Base-by-base conservation (phyloP, 2,888 invertebrate genomes). In the Tetrapedia diversipes region DNA sequence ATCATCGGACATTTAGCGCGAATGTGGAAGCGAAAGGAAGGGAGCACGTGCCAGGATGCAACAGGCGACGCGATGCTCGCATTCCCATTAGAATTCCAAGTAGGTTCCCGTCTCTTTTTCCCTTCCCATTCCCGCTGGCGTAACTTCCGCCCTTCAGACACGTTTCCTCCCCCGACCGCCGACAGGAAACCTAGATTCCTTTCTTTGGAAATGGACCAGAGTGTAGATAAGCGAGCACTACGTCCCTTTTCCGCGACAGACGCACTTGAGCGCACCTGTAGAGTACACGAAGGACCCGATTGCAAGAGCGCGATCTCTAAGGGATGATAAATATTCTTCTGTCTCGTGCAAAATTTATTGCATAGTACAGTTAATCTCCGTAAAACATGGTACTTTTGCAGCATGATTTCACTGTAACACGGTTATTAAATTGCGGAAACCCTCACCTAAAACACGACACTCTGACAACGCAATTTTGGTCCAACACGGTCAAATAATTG, bases 41-140 rank as follows among this genome's bases (percentile, higher is more conserved):
- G 8, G n/a, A 60, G 63, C 82, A 80, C 84, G 84, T 82, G 82
- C 69, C 69, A 43, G 43, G 84, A 80, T 78, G 89, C 88, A 87
- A 87, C 89, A 87, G 89, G 89, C 89, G 72, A 80, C 51, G 64
- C 63, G 69, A 77, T 74, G 49, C 82, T 78, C 72, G 82, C 83
- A 76, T 83, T 86, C 87, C 86, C 82, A 86, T 89, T 87, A 85
- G 85, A 88, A 88, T 86, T 87, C 83, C 82, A 86, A 82, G 81
- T 83, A 82, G 77, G 60, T 73, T 64, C 56, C 71, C 54, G 56
- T 37, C 37, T 49, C 75, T 60, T 61, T 59, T 65, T 71, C 51
- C 61, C 69, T n/a, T 49, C 16, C 51, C 32, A 41, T 29, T 66
- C 51, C 47, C 32, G 60, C 27, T 19, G 27, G n/a, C 43, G n/a